Evolutionary conservation across 2,888 invertebrate genomes (phyloP), one percentile per base, ranked within the genome.

Genomic region (Ceraclea dissimilis): DNA sequence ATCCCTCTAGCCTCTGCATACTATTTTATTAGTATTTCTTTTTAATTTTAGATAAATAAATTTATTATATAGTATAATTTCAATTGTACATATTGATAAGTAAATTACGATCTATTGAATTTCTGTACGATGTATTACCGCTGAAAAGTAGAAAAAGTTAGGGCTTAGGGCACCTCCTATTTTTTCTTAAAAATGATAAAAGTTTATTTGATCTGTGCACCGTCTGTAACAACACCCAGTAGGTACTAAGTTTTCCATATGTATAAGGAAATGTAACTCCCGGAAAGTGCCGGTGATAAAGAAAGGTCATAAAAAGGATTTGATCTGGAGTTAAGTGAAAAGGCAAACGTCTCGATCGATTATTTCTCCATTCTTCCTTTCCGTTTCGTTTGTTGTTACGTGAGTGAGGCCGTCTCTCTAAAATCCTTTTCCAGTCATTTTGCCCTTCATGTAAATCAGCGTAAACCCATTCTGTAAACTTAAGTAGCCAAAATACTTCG

Each of bases 321-420:
- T 58, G 54, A 60, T 58, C 60, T 58, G 55, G 58, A 60, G 62
- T 62, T 62, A 62, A 62, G 60, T 62, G 62, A 62, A 62, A 62
- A 60, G 60, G 58, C 62, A 62, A 62, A 62, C 62, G 60, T 62
- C 58, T 54, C 62, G 49, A 62, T 62, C 62, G 62, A 62, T 62
- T 62, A 62, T 62, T 62, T 62, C 62, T 53, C 62, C 62, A 58
- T 62, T 60, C 59, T 56, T 53, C 52, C 52, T 31, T 55, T 43
- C 55, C 55, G 17, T 46, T 49, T 47, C 49, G 47, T 48, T 55
- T 22, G 39, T 16, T 39, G n/a, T 16, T 39, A 39, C 49, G 21
- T 13, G 20, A 49, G 49, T 47, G 47, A 49, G 17, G 22, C 52
- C 46, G 51, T 54, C 46, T 39, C 46, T 34, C 46, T 18, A 18